phyloP scores from a whole-genome alignment of 2,888 invertebrate species.

The Coenonympha glycerion region DNA sequence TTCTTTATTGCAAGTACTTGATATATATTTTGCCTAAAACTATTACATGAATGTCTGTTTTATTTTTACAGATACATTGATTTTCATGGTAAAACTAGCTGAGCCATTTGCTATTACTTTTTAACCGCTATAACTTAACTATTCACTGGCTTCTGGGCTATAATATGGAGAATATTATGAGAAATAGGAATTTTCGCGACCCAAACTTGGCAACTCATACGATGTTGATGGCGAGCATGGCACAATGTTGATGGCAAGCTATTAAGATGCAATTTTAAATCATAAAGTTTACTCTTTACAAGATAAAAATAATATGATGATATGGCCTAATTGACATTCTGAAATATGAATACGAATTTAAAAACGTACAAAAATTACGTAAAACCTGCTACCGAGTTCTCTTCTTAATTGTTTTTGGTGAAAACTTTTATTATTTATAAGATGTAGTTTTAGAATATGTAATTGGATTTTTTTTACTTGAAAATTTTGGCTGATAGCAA shows the following conservation, averaged over 20 bases:
- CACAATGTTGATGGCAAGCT: constrained; percentile 11
- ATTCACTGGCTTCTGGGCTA: not conserved
- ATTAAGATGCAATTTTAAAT: constrained; percentile 20
- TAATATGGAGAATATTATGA: constrained; percentile 8
- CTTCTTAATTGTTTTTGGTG: not conserved
- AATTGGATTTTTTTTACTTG: too few relatives aligned
- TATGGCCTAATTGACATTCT: constrained; percentile 1
- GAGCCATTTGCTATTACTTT: too few relatives aligned
- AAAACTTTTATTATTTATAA: too few relatives aligned
- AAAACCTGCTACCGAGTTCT: not conserved
- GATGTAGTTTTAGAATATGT: too few relatives aligned
- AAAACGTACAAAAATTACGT: not conserved
- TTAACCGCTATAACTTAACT: not conserved
- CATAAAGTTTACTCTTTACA: constrained; percentile 10
- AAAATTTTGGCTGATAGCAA: too few relatives aligned
- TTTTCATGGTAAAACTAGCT: too few relatives aligned
- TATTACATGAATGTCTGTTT: too few relatives aligned
- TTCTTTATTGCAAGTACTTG: too few relatives aligned
- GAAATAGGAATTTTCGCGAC: constrained; percentile 15
- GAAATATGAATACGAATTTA: not conserved
- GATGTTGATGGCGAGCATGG: constrained; percentile 5
- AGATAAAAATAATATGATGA: constrained; percentile 18
- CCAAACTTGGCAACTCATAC: constrained; percentile 15
- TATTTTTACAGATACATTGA: too few relatives aligned
- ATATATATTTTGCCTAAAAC: too few relatives aligned